Base-by-base conservation (phyloP, 1,140 invertebrate species). In the Drosophila baimaii region DNA sequence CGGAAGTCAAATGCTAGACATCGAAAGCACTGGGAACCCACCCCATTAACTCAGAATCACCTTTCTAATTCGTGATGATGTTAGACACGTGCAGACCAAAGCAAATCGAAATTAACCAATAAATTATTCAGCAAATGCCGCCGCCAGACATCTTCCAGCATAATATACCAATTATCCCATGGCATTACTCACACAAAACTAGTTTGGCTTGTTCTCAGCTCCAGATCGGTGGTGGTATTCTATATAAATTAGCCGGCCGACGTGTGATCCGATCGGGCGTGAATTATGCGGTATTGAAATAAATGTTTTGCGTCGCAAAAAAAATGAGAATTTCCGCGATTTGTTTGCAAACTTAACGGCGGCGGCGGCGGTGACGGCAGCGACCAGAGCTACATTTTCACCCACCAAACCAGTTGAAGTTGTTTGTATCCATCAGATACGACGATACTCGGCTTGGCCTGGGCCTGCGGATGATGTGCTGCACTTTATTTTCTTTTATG, bases 341-440 rank as follows among this genome's bases (percentile, higher is more conserved):
- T 49, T 68, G 71, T 44, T 59, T 54, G 41, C 63, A 10, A 66
- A 61, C 31, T 29, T 47, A 19, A 10, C 13, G 41, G 17, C 29
- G 17, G 9, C 44, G 44, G 7, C 13, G 13, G 17, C 15, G 33
- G 29, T n/a, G n/a, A n/a, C n/a, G n/a, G n/a, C n/a, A n/a, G n/a
- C 13, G 44, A 25, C 5, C 17, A 21, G 9, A 54, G 44, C 66
- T 68, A 77, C 54, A 77, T 68, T 77, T 74, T 77, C 73, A 77
- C 62, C 49, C 73, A 62, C 59, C 63, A 76, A 77, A 77, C 73
- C 72, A 66, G 73, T 77, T 77, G 59, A 31, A 54, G 71, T 73
- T 72, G 66, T 46, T 49, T 77, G 54, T 77, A 77, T 77, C 62
- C 61, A 77, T 68, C 35, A 59, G 73, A 77, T 77, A 59, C 61